A percentile compares a stretch with the other conserved stretches of the same genome.
Evolutionary conservation across 2,113 vertebrate species (phyloP).

Genomic region (Mionectes macconnelli): DNA sequence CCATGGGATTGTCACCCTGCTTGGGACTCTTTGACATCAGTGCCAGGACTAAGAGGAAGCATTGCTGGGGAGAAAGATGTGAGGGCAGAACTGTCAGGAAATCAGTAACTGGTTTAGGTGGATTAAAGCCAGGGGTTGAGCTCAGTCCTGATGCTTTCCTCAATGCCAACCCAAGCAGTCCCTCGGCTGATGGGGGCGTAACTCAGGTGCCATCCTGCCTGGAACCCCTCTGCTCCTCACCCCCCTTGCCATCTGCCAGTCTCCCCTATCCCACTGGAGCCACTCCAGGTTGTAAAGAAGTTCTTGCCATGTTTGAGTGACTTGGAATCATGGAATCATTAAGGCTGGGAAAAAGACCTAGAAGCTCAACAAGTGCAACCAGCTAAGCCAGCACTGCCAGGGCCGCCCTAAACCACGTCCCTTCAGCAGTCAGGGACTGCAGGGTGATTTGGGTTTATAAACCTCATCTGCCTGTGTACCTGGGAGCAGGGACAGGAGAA

Average conservation of each 20-base stretch:
- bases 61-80: neutral
- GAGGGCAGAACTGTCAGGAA: neutral
- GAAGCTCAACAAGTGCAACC: neutral
- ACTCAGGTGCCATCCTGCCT: neutral
- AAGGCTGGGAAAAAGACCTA: neutral
- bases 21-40: neutral
- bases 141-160: neutral
- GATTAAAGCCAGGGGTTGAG: neutral
- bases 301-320: neutral
- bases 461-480: neutral
- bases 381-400: neutral
- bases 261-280: neutral
- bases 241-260: neutral
- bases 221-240: neutral
- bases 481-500: neutral
- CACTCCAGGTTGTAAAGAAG: neutral
- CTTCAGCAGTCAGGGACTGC: neutral
- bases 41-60: neutral
- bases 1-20: neutral
- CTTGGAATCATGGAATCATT: neutral
- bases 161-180: neutral
- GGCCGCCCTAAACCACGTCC: neutral
- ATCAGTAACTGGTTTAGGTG: neutral
- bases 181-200: neutral
- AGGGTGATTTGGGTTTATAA: fast-evolving